These are phyloP conservation scores for Frankliniella intonsa DNA, from an alignment of 2,888 invertebrate species.

Conservation along the genomic window DNA sequence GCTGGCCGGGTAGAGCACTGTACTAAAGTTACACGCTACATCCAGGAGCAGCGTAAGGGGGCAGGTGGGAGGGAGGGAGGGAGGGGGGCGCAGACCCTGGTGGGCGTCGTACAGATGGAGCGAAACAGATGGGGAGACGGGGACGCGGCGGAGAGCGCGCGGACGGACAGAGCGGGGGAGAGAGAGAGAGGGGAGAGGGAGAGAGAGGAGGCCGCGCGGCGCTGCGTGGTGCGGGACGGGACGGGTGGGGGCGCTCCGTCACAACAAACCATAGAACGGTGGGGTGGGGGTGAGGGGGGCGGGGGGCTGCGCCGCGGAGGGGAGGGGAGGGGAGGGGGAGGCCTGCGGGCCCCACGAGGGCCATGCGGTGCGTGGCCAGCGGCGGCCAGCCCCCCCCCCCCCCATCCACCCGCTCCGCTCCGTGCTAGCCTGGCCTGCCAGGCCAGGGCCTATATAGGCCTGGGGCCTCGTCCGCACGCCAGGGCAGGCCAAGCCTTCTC, in stretches of 20 bases:
- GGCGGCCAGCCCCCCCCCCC: too few relatives aligned
- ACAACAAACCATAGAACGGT: constrained; percentile 5
- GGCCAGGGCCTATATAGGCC: too few relatives aligned
- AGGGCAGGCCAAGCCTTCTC: too few relatives aligned
- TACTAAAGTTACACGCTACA: background rate
- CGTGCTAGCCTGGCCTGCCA: too few relatives aligned
- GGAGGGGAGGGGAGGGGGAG: too few relatives aligned
- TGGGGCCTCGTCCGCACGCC: too few relatives aligned
- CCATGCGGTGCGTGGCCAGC: too few relatives aligned
- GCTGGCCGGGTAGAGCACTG: too few relatives aligned
- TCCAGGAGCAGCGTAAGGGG: background rate
- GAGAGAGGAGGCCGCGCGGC: background rate
- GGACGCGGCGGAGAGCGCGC: background rate
- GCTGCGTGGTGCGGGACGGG: background rate
- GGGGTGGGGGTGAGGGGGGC: background rate
- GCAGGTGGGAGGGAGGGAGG: background rate
- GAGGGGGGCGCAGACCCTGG: background rate
- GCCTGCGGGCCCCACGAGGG: background rate
- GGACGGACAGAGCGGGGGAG: background rate
- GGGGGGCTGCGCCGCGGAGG: too few relatives aligned
- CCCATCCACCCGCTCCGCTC: too few relatives aligned
- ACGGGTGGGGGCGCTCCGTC: background rate
- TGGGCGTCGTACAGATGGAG: background rate
- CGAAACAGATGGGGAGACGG: background rate
- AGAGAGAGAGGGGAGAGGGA: background rate